Evolutionary conservation across 2,113 vertebrate species (phyloP).

Genomic region (Mesoclemmys tuberculata): DNA sequence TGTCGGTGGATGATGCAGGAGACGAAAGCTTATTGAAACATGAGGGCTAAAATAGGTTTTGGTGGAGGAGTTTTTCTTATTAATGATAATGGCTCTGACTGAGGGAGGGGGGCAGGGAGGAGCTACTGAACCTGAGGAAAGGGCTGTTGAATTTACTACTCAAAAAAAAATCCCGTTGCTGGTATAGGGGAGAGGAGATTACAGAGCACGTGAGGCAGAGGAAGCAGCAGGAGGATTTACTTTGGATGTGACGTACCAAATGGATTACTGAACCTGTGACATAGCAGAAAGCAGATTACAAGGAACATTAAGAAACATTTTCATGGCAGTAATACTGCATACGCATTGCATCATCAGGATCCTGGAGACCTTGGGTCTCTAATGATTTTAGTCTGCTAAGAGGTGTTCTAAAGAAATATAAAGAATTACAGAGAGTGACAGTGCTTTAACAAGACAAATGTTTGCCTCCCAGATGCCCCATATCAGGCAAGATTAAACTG

Average conservation of each 20-base stretch:
- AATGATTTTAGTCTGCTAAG: conserved; percentile 8
- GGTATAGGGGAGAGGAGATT: not conserved
- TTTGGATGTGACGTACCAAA: not conserved
- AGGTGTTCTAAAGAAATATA: conserved; percentile 2
- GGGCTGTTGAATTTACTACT: not conserved
- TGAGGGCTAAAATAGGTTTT: conserved; percentile 4
- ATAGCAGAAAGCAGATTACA: not conserved
- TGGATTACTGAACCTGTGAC: not conserved
- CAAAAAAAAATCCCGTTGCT: not conserved
- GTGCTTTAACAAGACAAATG: conserved; percentile 38
- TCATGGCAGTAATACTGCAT: not conserved
- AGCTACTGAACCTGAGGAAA: not conserved
- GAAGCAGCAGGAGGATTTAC: not conserved
- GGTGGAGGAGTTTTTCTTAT: not conserved
- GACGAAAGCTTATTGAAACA: conserved; percentile 39
- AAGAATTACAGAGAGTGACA: conserved; percentile 35
- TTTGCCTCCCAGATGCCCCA: conserved; percentile 33
- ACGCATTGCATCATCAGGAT: not conserved
- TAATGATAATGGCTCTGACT: not conserved
- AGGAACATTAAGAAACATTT: not conserved
- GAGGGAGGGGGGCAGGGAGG: not conserved
- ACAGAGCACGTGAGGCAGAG: not conserved
- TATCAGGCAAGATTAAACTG: conserved; percentile 36
- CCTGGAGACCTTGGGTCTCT: not conserved
- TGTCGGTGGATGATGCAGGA: not conserved